Conservation (phyloP, 2,113 vertebrate genomes). For the Trematomus loennbergii region DNA sequence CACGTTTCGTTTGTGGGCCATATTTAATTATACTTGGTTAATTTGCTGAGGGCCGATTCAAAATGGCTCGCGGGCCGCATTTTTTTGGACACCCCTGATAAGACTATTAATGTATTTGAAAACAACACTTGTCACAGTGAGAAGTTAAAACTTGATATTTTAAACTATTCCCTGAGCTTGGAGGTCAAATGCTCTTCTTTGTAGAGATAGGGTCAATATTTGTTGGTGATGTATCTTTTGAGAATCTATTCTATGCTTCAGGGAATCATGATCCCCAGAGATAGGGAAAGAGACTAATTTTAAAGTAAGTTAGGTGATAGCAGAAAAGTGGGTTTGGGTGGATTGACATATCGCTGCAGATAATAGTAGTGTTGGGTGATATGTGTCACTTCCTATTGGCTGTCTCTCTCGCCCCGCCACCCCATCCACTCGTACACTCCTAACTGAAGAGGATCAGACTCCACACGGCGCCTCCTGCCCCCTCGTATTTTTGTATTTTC, state of each 20-base stretch:
- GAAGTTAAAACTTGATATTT: background rate
- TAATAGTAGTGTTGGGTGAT: constrained; percentile 28
- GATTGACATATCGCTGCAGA: constrained; percentile 9
- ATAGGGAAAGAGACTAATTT: background rate
- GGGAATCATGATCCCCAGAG: background rate
- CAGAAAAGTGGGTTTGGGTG: constrained; percentile 1
- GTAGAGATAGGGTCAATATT: background rate
- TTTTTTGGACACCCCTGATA: too few species aligned
- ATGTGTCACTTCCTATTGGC: constrained; percentile 45
- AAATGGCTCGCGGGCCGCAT: too few species aligned
- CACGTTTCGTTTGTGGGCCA: too few species aligned
- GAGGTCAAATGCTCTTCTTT: background rate
- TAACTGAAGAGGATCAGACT: constrained; percentile 32
- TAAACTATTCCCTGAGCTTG: too few species aligned
- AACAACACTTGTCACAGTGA: background rate
- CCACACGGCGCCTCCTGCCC: constrained; percentile 39
- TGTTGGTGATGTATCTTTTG: background rate
- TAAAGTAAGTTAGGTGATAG: constrained; percentile 9
- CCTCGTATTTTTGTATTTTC: constrained; percentile 29
- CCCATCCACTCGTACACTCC: constrained; percentile 8
- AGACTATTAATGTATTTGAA: too few species aligned
- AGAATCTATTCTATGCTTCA: background rate
- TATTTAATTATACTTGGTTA: too few species aligned
- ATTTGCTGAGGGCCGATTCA: too few species aligned
- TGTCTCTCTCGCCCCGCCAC: background rate